These are phyloP conservation scores for Saguinus oedipus DNA, from an alignment of 2,797 vertebrate genomes.

Conservation along the genomic window DNA sequence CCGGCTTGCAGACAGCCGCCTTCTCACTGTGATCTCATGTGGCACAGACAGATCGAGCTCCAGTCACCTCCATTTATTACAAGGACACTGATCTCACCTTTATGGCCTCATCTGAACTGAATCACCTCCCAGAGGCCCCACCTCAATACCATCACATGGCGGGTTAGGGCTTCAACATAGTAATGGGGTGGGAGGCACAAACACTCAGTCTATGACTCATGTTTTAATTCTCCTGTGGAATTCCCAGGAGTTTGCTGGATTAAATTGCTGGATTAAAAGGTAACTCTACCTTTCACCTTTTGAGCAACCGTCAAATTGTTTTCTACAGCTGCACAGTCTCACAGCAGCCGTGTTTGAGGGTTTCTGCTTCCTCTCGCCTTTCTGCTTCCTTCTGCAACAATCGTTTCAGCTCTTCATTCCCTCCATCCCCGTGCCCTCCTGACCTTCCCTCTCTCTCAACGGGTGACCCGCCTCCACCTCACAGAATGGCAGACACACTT, in stretches of 20 bases:
- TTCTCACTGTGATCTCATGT: background rate
- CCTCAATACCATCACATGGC: background rate
- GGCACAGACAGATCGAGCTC: background rate
- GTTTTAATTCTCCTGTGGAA: background rate
- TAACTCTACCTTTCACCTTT: background rate
- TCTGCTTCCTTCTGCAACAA: background rate
- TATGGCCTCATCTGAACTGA: background rate
- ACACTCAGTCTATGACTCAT: background rate
- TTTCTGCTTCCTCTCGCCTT: background rate
- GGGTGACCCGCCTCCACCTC: background rate
- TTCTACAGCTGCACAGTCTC: background rate
- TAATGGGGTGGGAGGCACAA: background rate
- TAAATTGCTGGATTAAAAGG: background rate
- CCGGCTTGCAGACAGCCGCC: background rate
- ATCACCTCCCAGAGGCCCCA: background rate
- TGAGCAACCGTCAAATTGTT: background rate
- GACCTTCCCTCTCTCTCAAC: background rate
- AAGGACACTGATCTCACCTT: background rate
- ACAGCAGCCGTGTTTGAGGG: background rate
- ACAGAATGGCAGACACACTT: background rate
- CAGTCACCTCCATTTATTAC: background rate
- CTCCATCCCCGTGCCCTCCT: background rate
- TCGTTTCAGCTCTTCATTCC: background rate
- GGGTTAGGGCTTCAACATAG: background rate
- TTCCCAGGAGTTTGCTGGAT: background rate